Percentiles rank a stretch among this genome's conserved stretches.
These are phyloP conservation scores for Nemotelus nigrinus DNA, from an alignment of 2,888 invertebrate species.

Conservation along the genomic window DNA sequence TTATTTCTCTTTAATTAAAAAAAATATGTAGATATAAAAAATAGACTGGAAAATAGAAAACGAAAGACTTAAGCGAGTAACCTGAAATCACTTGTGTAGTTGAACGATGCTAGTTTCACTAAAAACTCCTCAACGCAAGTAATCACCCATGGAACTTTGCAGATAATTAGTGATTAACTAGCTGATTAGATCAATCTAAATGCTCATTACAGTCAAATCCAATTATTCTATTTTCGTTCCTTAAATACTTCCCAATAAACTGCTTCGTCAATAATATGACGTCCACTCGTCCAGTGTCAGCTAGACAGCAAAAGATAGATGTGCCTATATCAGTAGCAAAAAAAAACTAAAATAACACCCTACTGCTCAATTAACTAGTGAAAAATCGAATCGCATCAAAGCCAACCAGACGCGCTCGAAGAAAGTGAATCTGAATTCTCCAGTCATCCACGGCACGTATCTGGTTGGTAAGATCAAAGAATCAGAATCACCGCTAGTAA, in stretches of 20 bases:
- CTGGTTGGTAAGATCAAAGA: background rate
- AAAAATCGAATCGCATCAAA: slow-evolving; percentile 28
- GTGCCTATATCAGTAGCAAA: background rate
- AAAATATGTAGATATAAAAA: no score
- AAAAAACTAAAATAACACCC: background rate
- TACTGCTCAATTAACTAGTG: slow-evolving; percentile 33
- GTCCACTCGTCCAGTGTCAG: background rate
- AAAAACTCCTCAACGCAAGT: no score
- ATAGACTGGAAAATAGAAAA: no score
- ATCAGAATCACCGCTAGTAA: slow-evolving; percentile 22
- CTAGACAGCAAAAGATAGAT: background rate
- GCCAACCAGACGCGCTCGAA: background rate
- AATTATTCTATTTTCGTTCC: slow-evolving; percentile 36
- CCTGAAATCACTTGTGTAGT: no score
- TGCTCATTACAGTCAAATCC: slow-evolving; percentile 21
- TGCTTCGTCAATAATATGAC: background rate
- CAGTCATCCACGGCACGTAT: slow-evolving; percentile 2
- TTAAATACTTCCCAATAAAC: background rate
- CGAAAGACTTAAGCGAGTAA: no score
- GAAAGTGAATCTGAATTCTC: slow-evolving; percentile 42
- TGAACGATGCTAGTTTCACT: no score
- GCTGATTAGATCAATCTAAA: slow-evolving; percentile 31
- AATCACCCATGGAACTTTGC: no score
- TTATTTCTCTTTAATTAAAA: no score
- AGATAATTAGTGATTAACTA: slow-evolving; percentile 8